A percentile compares a stretch with the other conserved stretches of the same genome.
phyloP scores from a whole-genome alignment of 1,140 invertebrate species.

The Hypsibius dujardini region DNA sequence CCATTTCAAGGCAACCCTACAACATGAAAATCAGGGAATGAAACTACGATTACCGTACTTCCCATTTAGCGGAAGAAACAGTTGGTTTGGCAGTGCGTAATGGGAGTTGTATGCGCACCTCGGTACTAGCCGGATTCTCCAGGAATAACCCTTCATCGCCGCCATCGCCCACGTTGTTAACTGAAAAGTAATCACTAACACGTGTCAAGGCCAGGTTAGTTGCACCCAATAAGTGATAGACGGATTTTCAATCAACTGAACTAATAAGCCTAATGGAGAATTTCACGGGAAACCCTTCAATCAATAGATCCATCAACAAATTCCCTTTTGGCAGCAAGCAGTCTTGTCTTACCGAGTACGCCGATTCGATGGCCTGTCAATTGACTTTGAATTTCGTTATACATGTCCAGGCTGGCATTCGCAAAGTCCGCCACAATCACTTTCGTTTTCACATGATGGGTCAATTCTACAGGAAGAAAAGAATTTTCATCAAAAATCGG shows the following conservation, averaged over 20 bases:
- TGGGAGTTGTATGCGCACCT: not conserved
- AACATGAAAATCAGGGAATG: not conserved
- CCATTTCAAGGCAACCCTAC: constrained; percentile 2
- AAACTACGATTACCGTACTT: no score
- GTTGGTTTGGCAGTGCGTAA: not conserved
- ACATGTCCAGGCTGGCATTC: not conserved
- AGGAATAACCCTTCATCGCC: not conserved
- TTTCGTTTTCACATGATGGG: constrained; percentile 2
- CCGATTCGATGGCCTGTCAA: not conserved
- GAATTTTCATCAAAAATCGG: not conserved
- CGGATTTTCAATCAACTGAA: no score
- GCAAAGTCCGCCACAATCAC: constrained; percentile 4
- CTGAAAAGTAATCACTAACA: not conserved
- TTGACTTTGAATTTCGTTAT: constrained; percentile 1
- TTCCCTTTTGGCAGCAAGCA: no score
- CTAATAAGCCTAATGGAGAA: no score
- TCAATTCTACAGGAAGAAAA: constrained; percentile 1
- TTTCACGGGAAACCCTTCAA: no score
- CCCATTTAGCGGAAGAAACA: no score
- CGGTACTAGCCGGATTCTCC: not conserved
- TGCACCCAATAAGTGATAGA: no score
- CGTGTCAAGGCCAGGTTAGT: not conserved
- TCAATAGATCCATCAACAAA: no score
- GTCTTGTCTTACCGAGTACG: not conserved
- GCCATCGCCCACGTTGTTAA: constrained; percentile 7